Conservation (phyloP, 2,797 vertebrate genomes). For the Geotrypetes seraphini region DNA sequence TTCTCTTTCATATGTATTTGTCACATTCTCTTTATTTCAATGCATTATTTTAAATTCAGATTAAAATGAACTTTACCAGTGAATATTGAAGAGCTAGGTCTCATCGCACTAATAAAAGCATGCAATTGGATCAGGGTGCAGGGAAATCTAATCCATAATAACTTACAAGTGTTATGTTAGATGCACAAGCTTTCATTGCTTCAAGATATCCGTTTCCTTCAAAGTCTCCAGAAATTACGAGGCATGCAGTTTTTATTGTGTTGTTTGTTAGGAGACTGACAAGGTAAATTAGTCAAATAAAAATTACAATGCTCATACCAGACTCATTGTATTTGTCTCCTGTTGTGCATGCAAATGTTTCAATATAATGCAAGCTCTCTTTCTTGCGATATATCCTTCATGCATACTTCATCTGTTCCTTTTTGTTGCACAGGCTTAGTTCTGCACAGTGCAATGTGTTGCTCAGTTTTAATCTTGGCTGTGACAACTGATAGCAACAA, state of each 20-base stretch:
- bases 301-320: constrained; percentile 36
- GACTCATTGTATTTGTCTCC: too few relatives aligned
- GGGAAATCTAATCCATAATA: constrained; percentile 22
- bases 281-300: constrained; percentile 57
- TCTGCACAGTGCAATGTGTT: neutral
- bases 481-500: too few relatives aligned
- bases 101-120: constrained; percentile 12
- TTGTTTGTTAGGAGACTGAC: constrained; percentile 52
- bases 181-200: constrained; percentile 29
- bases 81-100: too few relatives aligned
- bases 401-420: too few relatives aligned
- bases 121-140: constrained; percentile 17
- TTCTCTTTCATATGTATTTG: too few relatives aligned
- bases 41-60: neutral
- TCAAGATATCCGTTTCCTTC: constrained; percentile 42
- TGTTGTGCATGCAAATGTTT: constrained; percentile 37
- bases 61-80: neutral
- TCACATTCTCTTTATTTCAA: neutral
- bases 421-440: too few relatives aligned
- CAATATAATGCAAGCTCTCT: constrained; percentile 22
- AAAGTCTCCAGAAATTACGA: constrained; percentile 22
- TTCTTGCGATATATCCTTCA: neutral
- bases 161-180: constrained; percentile 34
- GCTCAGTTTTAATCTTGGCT: constrained; percentile 7
- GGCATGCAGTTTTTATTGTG: constrained; percentile 8